Conservation (phyloP, 1,140 invertebrate genomes). For the Eupeodes corollae region DNA sequence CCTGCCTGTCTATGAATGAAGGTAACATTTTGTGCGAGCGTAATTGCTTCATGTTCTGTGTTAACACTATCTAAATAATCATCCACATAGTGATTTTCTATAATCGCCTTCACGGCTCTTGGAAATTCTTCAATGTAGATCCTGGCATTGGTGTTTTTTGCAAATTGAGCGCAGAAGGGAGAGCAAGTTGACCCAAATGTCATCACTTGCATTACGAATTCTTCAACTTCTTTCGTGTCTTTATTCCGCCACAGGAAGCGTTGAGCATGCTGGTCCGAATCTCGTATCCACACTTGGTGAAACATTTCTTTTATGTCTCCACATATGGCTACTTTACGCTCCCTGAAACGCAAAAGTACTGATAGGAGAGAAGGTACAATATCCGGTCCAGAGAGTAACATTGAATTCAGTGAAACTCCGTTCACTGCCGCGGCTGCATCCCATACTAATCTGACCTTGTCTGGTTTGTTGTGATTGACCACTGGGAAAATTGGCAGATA, state of each 20-base stretch:
- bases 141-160: conserved; percentile 27
- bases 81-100: conserved; percentile 30
- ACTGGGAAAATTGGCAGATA: background rate
- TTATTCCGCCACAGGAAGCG: conserved; percentile 24
- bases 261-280: conserved; percentile 14
- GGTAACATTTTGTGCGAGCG: background rate
- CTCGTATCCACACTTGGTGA: conserved; percentile 13
- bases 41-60: conserved; percentile 12
- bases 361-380: conserved; percentile 16
- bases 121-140: conserved; percentile 11
- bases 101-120: conserved; percentile 16
- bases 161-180: conserved; percentile 21
- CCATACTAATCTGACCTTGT: conserved; percentile 14
- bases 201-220: conserved; percentile 11
- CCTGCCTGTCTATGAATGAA: background rate
- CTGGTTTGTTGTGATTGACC: background rate
- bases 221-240: background rate
- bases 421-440: conserved; percentile 17
- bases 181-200: conserved; percentile 29
- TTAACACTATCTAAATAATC: conserved; percentile 27
- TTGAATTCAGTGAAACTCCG: background rate
- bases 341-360: conserved; percentile 24
- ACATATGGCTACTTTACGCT: conserved; percentile 12
- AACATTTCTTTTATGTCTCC: conserved; percentile 24
- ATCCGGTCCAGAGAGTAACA: conserved; percentile 17